Evolutionary conservation across 2,888 invertebrate species (phyloP).

Genomic region (Stenolophus ochropezus): DNA sequence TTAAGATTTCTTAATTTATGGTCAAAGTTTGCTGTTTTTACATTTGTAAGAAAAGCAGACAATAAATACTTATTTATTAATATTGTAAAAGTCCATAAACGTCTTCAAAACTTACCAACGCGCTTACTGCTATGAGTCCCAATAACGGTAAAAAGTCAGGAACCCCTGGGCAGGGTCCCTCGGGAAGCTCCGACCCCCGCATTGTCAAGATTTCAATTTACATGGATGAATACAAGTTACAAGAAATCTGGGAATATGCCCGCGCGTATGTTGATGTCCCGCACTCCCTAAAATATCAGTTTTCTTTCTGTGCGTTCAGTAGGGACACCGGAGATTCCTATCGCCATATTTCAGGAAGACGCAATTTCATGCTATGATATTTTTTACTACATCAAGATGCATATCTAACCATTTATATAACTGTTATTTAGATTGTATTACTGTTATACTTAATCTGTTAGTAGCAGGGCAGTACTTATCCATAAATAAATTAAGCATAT

Average conservation of each 20-base stretch:
- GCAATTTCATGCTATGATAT: neutral
- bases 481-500: too few species aligned
- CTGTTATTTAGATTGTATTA: neutral
- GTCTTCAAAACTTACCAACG: too few species aligned
- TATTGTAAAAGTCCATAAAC: too few species aligned
- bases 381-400: neutral
- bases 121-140: too few species aligned
- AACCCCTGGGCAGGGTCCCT: neutral
- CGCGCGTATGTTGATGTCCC: constrained; percentile 2
- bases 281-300: neutral
- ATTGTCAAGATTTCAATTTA: constrained; percentile 40
- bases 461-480: neutral
- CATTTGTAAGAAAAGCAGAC: too few species aligned
- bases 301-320: neutral
- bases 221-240: constrained; percentile 24
- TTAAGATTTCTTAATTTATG: too few species aligned
- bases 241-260: constrained; percentile 20
- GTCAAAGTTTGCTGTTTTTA: too few species aligned
- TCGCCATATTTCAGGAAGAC: neutral
- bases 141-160: neutral
- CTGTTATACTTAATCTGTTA: neutral
- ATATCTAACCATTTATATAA: neutral
- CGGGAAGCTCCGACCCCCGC: constrained; percentile 4
- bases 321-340: neutral
- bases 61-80: too few species aligned